Base-by-base conservation (phyloP, 2,113 vertebrate genomes). In the Oreochromis aureus region DNA sequence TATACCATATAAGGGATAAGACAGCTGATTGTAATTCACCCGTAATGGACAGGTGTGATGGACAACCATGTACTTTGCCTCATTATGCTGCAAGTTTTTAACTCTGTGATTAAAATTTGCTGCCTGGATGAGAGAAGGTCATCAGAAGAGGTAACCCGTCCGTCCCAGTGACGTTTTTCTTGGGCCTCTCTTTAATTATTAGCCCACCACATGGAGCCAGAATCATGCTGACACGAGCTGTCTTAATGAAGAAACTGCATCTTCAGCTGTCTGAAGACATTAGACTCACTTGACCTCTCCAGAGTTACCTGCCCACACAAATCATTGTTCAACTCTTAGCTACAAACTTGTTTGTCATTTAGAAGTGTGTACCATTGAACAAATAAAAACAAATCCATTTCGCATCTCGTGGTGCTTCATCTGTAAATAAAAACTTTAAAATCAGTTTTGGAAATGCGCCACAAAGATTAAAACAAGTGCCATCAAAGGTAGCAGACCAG, bases 401-500 rank as follows among this genome's bases (percentile, higher is more conserved):
- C 0, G 4, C 46, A 53, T 44, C 16, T 91, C 61, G 12, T 73
- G 63, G 80, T 19, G 41, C 71, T 86, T 95, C 84, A 87, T 92
- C 89, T 80, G 30, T 82, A 80, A 36, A 58, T 44, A 63, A 84
- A 48, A 51, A 51, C 16, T 92, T 93, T 89, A 66, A 93, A 93
- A 90, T 89, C 15, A 87, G 81, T 91, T 94, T 92, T 69, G 69
- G 53, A 59, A 87, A 87, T 44, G 44, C 22, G 19, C 81, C 44
- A 79, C 46, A 44, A 90, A 93, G 94, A 93, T 94, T 91, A 91
- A 95, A 94, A 91, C 88, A 73, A 93, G 86, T 86, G 87, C 80
- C 91, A 94, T 95, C 94, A 95, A 95, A 95, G 92, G 76, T 85
- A 91, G 53, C 5, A 24, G 83, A 91, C 59, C 92, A 90, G 90